Base-by-base conservation (phyloP, 2,113 vertebrate genomes). In the Pluvianellus socialis region DNA sequence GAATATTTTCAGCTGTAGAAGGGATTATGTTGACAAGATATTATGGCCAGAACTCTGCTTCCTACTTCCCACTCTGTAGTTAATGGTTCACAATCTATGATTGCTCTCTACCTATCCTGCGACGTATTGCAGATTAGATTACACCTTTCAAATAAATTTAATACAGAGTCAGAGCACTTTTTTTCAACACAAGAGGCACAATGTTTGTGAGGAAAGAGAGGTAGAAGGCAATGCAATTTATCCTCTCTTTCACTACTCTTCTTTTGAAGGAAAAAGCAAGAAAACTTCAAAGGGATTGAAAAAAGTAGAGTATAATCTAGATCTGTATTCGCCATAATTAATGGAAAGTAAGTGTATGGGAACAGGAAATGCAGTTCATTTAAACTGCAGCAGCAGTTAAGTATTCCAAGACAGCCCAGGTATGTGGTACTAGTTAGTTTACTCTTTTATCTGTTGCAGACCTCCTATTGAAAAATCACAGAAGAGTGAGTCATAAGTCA, bases 41-140 rank as follows among this genome's bases (percentile, higher is more conserved):
- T 42, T n/a, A 75, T 10, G 10, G 2, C 8, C n/a, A 76, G 17
- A 58, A 56, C 10, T 76, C 33, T 42, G 17, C 42, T 38, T 76
- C 22, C 33, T 42, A 17, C 42, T 38, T 72, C 22, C 8, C 59
- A 33, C 12, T n/a, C 59, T 44, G 9, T 13, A 65, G 23, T 17
- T 30, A 53, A 14, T 2, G 0, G 21, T 73, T 81, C 16, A 21
- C 32, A 55, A 5, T 28, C 42, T 24, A 24, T 2, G 10, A 27
- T 53, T 68, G 6, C 10, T 81, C 23, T 63, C 23, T 53, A 26
- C 4, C 6, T 53, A 4, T 30, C 5, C 33, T 0, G 0, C 26
- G 12, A 32, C 2, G 28, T 17, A 7, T 35, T 74, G 40, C 5
- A 32, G 7, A 3, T 14, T 32, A 35, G 7, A 50, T 65, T 12